Evolutionary conservation across 1,140 invertebrate species (phyloP), one percentile per base, ranked within the genome.

Genomic region (Drosophila aff.): DNA sequence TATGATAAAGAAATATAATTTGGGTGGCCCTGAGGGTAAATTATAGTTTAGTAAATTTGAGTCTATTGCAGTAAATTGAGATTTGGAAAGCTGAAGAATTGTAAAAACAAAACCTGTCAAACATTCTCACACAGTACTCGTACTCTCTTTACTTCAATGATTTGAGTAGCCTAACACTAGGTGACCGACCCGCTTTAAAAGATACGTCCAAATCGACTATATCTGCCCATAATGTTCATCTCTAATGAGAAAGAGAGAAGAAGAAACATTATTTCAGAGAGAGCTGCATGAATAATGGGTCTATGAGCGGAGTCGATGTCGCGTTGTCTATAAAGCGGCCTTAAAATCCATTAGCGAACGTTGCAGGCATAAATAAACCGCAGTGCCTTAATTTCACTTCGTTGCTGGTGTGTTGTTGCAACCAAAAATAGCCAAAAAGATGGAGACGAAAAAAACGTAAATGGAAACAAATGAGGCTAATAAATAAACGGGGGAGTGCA

Each of bases 271-370:
- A 40, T 40, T 11, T 15, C 16, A 31, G 26, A 47, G 49, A 46
- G 62, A 69, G 58, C 61, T 38, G 44, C 65, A 78, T 87, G 84
- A 83, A 83, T 89, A 71, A 89, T 87, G 81, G 59, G 67, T 55
- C 57, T 77, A 53, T 71, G 58, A 50, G 40, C 55, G 41, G 55
- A 68, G 73, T 68, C 47, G 62, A 79, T 80, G 83, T 87, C 76
- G 78, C 69, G 65, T 78, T 82, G 83, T 76, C 76, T 82, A 85
- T 87, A 81, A 83, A 73, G 52, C 72, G 77, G 76, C 85, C 83
- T 90, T 90, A 85, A 80, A 90, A 90, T 79, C 85, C 85, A 90
- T 90, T 90, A 90, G 85, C 61, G 65, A 82, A 85, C 79, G 68
- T 62, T 69, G 68, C 28, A 65, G 64, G 72, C 81, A 83, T 84